Percentiles rank a stretch among this genome's conserved stretches.
Evolutionary conservation across 2,888 invertebrate species (phyloP).

Genomic region (Drosophila barbarae): DNA sequence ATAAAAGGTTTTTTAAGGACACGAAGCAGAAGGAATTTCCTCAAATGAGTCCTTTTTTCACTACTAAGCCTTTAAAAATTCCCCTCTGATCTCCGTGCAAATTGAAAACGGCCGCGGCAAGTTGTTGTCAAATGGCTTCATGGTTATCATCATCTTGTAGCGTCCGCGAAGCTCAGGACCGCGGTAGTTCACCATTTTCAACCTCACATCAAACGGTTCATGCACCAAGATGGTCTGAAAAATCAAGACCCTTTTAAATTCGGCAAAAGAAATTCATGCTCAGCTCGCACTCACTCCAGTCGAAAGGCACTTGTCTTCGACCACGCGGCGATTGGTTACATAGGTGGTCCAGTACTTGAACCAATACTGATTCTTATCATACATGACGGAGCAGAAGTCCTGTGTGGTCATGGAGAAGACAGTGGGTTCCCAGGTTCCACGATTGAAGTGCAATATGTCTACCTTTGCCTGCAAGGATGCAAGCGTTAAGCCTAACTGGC

Average conservation of each 20-base stretch:
- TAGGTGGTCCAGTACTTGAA: slow-evolving; percentile 48
- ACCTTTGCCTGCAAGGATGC: slow-evolving; percentile 16
- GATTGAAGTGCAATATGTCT: slow-evolving; percentile 40
- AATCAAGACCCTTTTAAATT: not conserved
- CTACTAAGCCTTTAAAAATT: slow-evolving; percentile 33
- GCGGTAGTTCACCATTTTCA: slow-evolving; percentile 37
- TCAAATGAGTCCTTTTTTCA: not conserved
- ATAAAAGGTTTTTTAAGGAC: not conserved
- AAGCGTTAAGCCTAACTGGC: not conserved
- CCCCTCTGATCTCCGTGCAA: slow-evolving; percentile 57
- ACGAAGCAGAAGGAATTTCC: not conserved
- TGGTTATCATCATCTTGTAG: slow-evolving; percentile 40
- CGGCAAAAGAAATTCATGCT: not conserved
- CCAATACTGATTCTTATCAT: slow-evolving; percentile 56
- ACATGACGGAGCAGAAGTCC: slow-evolving; percentile 56
- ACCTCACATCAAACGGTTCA: slow-evolving; percentile 52
- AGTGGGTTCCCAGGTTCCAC: slow-evolving; percentile 64
- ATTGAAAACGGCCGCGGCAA: slow-evolving; percentile 35
- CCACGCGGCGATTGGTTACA: slow-evolving; percentile 22
- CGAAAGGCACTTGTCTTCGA: slow-evolving; percentile 37
- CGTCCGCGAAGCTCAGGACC: slow-evolving; percentile 45
- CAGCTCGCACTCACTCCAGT: slow-evolving; percentile 45
- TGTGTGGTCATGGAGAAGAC: slow-evolving; percentile 39
- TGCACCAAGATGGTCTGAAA: slow-evolving; percentile 48
- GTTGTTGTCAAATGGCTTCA: slow-evolving; percentile 55